phyloP scores from a whole-genome alignment of 1,140 invertebrate genomes.

The Temnothorax nylanderi region DNA sequence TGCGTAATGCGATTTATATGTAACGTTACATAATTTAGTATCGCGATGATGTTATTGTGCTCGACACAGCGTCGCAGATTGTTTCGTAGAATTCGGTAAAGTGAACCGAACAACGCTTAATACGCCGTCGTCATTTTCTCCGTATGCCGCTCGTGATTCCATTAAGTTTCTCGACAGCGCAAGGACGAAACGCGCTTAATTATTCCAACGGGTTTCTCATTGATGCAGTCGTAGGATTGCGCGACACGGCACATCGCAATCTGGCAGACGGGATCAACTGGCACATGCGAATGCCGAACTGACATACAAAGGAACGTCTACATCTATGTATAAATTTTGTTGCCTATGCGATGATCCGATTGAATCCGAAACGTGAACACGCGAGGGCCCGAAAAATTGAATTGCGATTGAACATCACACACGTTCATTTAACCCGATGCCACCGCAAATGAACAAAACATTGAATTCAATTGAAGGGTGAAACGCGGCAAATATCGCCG shows the following conservation, averaged over 20 bases:
- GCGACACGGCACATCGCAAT: not conserved
- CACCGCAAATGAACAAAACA: conserved; percentile 3
- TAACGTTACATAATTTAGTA: conserved; percentile 16
- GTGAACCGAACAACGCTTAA: conserved; percentile 9
- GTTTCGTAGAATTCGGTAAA: not conserved
- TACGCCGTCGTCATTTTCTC: not conserved
- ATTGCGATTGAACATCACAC: conserved; percentile 56
- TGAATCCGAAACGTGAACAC: conserved; percentile 61
- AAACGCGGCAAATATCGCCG: not conserved
- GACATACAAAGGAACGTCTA: conserved; percentile 38
- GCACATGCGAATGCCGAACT: conserved; percentile 30
- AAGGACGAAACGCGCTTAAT: conserved; percentile 49
- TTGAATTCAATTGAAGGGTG: conserved; percentile 18
- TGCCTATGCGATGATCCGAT: conserved; percentile 31
- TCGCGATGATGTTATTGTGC: not conserved
- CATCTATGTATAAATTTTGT: conserved; percentile 61
- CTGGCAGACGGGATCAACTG: not conserved
- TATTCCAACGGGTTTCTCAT: conserved; percentile 44
- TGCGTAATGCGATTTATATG: not conserved
- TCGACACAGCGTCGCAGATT: not conserved
- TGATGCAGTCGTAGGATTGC: conserved; percentile 20
- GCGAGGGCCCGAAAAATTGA: conserved; percentile 69
- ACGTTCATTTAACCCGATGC: conserved; percentile 56
- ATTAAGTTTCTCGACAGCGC: conserved; percentile 38
- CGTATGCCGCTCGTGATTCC: conserved; percentile 12